A percentile compares a stretch with the other conserved stretches of the same genome.
These are phyloP conservation scores for Clunio marinus DNA, from an alignment of 2,888 invertebrate genomes.

Conservation along the genomic window DNA sequence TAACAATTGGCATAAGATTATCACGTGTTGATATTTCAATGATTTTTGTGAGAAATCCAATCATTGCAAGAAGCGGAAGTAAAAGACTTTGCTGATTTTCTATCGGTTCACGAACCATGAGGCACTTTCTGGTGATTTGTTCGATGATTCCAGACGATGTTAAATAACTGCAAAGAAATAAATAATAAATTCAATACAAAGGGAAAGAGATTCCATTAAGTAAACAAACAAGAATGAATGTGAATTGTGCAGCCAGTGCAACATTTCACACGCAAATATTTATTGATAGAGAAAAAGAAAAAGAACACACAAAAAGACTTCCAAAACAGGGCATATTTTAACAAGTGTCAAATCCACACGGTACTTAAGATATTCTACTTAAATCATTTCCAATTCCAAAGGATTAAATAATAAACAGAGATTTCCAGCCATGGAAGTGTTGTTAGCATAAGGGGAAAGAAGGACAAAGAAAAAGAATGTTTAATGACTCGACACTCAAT, in stretches of 20 bases:
- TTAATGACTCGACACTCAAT: conserved; percentile 26
- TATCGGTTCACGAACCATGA: conserved; percentile 63
- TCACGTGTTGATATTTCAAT: conserved; percentile 51
- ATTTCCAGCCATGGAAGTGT: background rate
- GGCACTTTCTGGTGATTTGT: conserved; percentile 65
- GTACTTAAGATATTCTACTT: conserved; percentile 46
- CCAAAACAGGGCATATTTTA: conserved; percentile 51
- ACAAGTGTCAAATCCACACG: conserved; percentile 54
- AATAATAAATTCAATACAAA: conserved; percentile 40
- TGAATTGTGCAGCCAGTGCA: background rate
- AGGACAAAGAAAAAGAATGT: conserved; percentile 9
- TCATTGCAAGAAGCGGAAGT: conserved; percentile 49
- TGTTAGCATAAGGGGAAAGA: too few relatives aligned
- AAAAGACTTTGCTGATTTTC: conserved; percentile 51
- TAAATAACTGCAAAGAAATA: conserved; percentile 60
- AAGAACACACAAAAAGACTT: too few relatives aligned
- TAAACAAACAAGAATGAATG: background rate
- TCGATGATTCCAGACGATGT: conserved; percentile 78
- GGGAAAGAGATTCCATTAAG: background rate
- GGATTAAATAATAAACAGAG: conserved; percentile 25
- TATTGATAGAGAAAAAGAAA: too few relatives aligned
- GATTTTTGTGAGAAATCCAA: conserved; percentile 51
- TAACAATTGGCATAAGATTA: conserved; percentile 49
- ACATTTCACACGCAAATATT: conserved; percentile 3
- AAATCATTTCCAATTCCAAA: conserved; percentile 8